phyloP scores from a whole-genome alignment of 2,888 invertebrate genomes.

The Pyrrhosoma nymphula region DNA sequence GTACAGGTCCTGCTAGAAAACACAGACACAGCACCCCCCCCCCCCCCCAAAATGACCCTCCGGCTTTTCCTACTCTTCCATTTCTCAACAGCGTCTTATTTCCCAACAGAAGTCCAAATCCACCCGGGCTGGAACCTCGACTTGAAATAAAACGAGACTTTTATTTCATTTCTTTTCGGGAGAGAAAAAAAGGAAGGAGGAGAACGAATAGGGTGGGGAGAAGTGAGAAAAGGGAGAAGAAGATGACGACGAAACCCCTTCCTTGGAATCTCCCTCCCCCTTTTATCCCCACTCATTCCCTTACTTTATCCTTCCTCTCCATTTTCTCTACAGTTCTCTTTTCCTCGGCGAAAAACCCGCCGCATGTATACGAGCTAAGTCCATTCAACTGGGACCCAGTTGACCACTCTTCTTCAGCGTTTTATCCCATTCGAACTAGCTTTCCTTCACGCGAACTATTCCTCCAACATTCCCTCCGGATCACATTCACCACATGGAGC shows the following conservation, averaged over 20 bases:
- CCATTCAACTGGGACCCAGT: neutral
- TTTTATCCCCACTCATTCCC: neutral
- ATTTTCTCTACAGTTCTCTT: neutral
- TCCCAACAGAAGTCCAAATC: constrained; percentile 37
- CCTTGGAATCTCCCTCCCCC: too few species aligned
- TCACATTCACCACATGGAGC: too few species aligned
- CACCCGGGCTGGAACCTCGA: neutral
- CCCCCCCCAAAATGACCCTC: neutral
- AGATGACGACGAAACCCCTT: neutral
- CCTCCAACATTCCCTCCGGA: neutral
- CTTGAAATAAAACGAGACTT: constrained; percentile 55
- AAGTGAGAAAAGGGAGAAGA: neutral
- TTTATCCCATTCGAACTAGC: neutral
- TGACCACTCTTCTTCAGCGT: neutral
- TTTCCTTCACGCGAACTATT: neutral
- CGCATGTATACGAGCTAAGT: neutral
- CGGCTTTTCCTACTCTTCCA: neutral
- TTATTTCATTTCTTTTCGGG: constrained; percentile 54
- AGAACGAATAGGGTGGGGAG: neutral
- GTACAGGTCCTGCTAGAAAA: neutral
- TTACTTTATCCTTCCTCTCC: neutral
- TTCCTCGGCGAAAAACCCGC: neutral
- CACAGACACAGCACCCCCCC: neutral
- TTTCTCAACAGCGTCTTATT: constrained; percentile 48
- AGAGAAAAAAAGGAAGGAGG: neutral